phyloP scores from a whole-genome alignment of 1,140 invertebrate species.

The Plutomurus gul region DNA sequence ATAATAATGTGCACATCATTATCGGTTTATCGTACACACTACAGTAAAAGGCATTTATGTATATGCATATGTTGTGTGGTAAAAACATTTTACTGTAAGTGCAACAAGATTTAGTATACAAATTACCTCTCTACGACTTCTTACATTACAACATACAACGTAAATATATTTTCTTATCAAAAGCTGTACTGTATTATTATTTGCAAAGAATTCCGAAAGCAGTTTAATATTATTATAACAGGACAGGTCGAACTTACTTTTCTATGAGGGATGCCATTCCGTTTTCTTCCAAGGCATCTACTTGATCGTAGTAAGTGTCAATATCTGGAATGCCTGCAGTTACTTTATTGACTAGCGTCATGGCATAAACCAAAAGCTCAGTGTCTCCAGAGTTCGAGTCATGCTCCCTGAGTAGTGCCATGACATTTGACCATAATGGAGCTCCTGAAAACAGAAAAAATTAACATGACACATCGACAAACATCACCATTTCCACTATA shows the following conservation, averaged over 20 bases:
- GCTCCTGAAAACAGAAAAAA: conserved; percentile 59
- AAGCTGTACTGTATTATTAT: too few relatives aligned
- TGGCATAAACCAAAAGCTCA: conserved; percentile 93
- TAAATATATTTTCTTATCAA: too few relatives aligned
- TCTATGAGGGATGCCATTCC: conserved; percentile 92
- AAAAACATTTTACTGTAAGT: too few relatives aligned
- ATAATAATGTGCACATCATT: not conserved
- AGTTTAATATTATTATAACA: not conserved
- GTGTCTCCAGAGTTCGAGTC: conserved; percentile 82
- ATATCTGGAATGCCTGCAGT: conserved; percentile 94
- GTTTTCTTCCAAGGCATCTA: conserved; percentile 93
- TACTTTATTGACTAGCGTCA: conserved; percentile 83
- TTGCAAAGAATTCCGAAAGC: too few relatives aligned
- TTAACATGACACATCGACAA: not conserved
- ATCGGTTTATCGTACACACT: too few relatives aligned
- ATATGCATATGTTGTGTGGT: too few relatives aligned
- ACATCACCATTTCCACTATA: too few relatives aligned
- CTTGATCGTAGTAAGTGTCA: conserved; percentile 97
- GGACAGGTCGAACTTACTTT: conserved; percentile 59
- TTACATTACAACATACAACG: not conserved
- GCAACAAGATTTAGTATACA: not conserved
- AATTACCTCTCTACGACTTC: not conserved
- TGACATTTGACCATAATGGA: conserved; percentile 79
- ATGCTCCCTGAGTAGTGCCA: conserved; percentile 90
- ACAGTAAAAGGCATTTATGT: too few relatives aligned